These are phyloP conservation scores for Drosophila stalkeri DNA, from an alignment of 2,888 invertebrate species.

Conservation along the genomic window DNA sequence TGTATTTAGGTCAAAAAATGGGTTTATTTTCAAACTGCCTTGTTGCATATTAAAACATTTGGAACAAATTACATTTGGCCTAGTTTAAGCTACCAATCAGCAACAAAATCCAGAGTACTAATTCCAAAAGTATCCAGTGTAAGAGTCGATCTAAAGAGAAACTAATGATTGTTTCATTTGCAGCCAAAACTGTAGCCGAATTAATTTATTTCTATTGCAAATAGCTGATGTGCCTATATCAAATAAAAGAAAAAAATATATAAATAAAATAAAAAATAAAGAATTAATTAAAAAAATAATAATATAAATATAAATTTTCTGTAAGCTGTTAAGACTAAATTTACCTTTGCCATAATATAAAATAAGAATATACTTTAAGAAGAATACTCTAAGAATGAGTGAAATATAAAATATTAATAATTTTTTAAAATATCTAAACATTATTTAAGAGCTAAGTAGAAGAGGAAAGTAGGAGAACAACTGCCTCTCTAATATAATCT, in stretches of 20 bases:
- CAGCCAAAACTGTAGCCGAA: not conserved
- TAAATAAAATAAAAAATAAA: too few species aligned
- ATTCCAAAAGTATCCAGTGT: not conserved
- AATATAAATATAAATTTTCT: too few species aligned
- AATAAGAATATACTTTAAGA: not conserved
- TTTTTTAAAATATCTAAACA: not conserved
- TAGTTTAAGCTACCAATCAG: not conserved
- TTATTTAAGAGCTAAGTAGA: not conserved
- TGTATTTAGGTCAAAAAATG: not conserved
- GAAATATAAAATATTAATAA: not conserved
- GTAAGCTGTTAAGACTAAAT: too few species aligned
- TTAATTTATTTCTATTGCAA: not conserved
- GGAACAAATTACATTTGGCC: not conserved
- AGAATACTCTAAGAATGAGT: not conserved
- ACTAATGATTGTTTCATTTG: not conserved
- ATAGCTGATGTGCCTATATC: not conserved
- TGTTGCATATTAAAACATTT: not conserved
- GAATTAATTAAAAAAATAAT: too few species aligned
- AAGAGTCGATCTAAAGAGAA: not conserved
- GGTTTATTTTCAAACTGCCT: not conserved
- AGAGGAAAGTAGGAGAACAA: fast-evolving
- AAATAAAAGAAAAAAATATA: not conserved
- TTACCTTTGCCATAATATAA: not conserved
- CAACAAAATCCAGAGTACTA: too few species aligned
- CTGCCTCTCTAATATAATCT: not conserved